Base-by-base conservation (phyloP, 2,888 invertebrate species). In the Heterodera filipjevi region DNA sequence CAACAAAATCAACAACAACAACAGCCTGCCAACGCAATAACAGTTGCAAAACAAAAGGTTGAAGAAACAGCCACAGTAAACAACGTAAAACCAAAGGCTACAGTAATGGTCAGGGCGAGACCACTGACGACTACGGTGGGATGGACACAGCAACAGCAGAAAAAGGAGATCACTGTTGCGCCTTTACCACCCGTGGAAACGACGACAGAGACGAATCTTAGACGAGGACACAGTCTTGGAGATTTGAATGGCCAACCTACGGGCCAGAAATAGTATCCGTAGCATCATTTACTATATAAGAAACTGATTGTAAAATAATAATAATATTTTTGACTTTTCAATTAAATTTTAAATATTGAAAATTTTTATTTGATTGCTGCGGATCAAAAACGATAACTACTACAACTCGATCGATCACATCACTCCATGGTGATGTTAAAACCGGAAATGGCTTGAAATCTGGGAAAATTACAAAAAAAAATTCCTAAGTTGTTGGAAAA, bases 101-200 rank as follows among this genome's bases (percentile, higher is more conserved):
- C 59, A 8, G 12, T 59, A 59, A 19, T 49, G 49, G 59, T 27
- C 59, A n/a, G 22, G 8, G 3, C 27, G 8, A 59, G 12, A 27
- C 59, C 59, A 12, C n/a, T 59, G 59, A 59, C 59, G 6, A 59
- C 59, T 59, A 59, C 59, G 59, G 59, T 59, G 27, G 59, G 59
- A 30, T 59, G 59, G 27, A 30, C 59, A 12, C 1, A 8, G 59
- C 5, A 5, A 27, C 27, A 27, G 12, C 27, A 5, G 59, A 5
- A 2, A 27, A 2, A 27, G 27, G 27, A 19, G 27, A n/a, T 27
- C n/a, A 27, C 27, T 27, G 27, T 27, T 6, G n/a, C 59, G 10
- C 59, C n/a, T 5, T 59, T 59, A 12, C 27, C 59, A 22, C 59
- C 59, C 59, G 59, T 59, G 27, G 59, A 59, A 27, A 59, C 59